These are phyloP conservation scores for Mechanitis mazaeus DNA, from an alignment of 2,888 invertebrate genomes.

Conservation along the genomic window DNA sequence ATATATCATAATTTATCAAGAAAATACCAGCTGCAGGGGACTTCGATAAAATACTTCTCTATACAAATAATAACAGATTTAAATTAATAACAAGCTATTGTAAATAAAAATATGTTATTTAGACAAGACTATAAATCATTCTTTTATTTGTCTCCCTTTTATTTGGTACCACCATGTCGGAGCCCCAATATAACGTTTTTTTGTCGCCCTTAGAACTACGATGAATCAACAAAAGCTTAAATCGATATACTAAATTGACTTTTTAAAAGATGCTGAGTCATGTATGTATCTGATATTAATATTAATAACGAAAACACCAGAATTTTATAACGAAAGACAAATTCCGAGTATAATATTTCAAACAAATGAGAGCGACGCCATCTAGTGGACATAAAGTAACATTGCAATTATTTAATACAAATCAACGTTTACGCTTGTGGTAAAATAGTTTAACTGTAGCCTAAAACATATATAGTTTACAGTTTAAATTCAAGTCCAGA, in stretches of 20 bases:
- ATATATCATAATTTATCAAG: not conserved
- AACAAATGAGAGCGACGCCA: no score
- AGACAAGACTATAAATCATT: slow-evolving; percentile 64
- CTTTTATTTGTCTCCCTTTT: slow-evolving; percentile 53
- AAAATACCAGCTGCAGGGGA: slow-evolving; percentile 1
- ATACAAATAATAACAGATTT: slow-evolving; percentile 3
- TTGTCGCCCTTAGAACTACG: slow-evolving; percentile 27
- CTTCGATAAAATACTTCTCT: not conserved
- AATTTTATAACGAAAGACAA: no score
- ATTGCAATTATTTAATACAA: no score
- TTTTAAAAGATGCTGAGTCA: slow-evolving; percentile 1
- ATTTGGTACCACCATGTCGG: slow-evolving; percentile 49
- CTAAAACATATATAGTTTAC: no score
- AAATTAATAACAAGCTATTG: not conserved
- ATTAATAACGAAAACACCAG: not conserved
- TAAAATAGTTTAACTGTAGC: no score
- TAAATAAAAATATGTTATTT: slow-evolving; percentile 16
- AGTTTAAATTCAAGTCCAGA: no score
- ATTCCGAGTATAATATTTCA: no score
- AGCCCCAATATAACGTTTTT: slow-evolving; percentile 44
- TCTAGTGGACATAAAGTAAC: no score
- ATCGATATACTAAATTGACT: slow-evolving; percentile 16
- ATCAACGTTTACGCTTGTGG: no score
- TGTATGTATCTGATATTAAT: not conserved
- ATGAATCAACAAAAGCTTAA: slow-evolving; percentile 25